These are phyloP conservation scores for Plagodis dolabraria DNA, from an alignment of 2,888 invertebrate genomes.

Conservation along the genomic window DNA sequence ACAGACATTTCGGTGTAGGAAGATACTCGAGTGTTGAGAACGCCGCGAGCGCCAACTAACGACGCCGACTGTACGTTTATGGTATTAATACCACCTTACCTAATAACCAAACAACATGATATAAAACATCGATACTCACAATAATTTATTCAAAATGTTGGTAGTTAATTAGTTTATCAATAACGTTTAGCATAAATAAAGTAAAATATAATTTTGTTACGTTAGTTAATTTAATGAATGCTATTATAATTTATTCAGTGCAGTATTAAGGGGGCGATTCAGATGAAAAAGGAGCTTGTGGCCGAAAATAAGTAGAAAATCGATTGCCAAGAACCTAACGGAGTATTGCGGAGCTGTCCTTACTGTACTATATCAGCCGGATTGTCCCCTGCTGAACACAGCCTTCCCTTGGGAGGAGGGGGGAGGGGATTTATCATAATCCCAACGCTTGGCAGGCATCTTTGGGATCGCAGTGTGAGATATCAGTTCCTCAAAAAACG, in stretches of 20 bases:
- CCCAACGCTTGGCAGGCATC: no score
- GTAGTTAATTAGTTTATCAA: conserved; percentile 31
- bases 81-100: conserved; percentile 12
- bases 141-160: neutral
- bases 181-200: conserved; percentile 11
- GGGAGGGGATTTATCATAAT: no score
- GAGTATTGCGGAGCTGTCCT: no score
- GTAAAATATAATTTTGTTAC: neutral
- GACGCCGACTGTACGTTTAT: conserved; percentile 14
- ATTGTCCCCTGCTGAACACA: no score
- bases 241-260: neutral
- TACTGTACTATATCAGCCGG: no score
- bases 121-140: conserved; percentile 2
- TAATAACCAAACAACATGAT: conserved; percentile 27
- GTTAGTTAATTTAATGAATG: neutral
- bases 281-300: no score
- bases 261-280: no score
- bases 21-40: conserved; percentile 32
- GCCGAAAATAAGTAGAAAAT: no score
- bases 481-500: no score
- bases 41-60: conserved; percentile 31
- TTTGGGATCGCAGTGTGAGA: no score
- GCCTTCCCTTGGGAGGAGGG: no score
- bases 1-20: conserved; percentile 34
- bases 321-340: no score